Evolutionary conservation across 1,140 invertebrate genomes (phyloP), one percentile per base, ranked within the genome.

Genomic region (Dysdera silvatica): DNA sequence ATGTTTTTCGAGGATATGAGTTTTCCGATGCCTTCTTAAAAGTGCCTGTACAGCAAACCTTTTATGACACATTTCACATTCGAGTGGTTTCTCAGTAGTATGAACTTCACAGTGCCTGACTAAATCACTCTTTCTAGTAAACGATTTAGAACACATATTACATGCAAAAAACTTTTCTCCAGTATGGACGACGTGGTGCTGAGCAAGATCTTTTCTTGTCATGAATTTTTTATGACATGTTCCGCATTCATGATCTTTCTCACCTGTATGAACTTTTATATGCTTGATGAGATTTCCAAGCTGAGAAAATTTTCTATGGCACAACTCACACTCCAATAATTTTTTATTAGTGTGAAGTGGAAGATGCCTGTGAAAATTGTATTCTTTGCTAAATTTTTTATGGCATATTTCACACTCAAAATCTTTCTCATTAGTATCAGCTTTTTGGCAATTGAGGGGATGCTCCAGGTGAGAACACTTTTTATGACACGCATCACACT

Each of bases 1-100:
- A 0, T 91, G 91, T 69, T 94, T 90, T 73, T 95, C 91, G 5
- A 91, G 91, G 0, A 91, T 94, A 75, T 96, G 92, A 31, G 93
- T 77, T 8, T 90, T 78, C 81, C 94, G 87, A 74, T 96, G 91
- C 0, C 90, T 94, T 75, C 94, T 95, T 35, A 95, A 77, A 70
- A n/a, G n/a, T n/a, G n/a, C n/a, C n/a, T n/a, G n/a, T n/a, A n/a
- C n/a, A n/a, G n/a, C n/a, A n/a, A n/a, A n/a, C n/a, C n/a, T n/a
- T n/a, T n/a, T n/a, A n/a, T n/a, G n/a, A n/a, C n/a, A n/a, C n/a
- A n/a, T n/a, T n/a, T n/a, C n/a, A n/a, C n/a, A n/a, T n/a, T n/a
- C n/a, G n/a, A n/a, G n/a, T n/a, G n/a, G n/a, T n/a, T n/a, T n/a
- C n/a, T n/a, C n/a, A n/a, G n/a, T n/a, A n/a, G n/a, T n/a, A n/a